Evolutionary conservation across 2,888 invertebrate species (phyloP).

Genomic region (Phortica okadai): DNA sequence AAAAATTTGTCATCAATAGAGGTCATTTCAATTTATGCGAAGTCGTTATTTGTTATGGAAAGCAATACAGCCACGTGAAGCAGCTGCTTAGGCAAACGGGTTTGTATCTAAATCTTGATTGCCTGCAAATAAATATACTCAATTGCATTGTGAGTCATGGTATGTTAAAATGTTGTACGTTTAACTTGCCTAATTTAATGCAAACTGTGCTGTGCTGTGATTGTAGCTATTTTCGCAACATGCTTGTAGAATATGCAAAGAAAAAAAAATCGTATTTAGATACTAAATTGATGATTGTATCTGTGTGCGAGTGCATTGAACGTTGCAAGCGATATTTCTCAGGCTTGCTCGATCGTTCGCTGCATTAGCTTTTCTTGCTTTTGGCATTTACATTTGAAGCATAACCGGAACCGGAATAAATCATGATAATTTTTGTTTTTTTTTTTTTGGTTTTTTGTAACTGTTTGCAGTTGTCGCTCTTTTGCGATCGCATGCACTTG

Average conservation of each 20-base stretch:
- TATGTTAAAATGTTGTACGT: neutral
- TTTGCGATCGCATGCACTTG: neutral
- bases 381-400: slow-evolving; percentile 11
- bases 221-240: slow-evolving; percentile 8
- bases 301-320: slow-evolving; percentile 56
- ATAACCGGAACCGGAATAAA: slow-evolving; percentile 57
- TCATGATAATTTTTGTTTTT: neutral
- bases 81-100: neutral
- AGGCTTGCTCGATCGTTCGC: neutral
- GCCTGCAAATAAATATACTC: neutral
- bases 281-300: neutral
- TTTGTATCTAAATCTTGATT: neutral
- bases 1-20: neutral
- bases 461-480: neutral
- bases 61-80: neutral
- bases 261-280: neutral
- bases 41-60: neutral
- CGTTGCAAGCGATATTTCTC: slow-evolving; percentile 31
- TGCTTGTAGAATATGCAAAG: neutral
- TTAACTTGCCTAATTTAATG: slow-evolving; percentile 1
- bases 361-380: neutral
- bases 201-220: neutral
- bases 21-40: slow-evolving; percentile 32
- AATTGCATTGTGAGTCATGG: neutral
- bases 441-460: neutral